phyloP scores from a whole-genome alignment of 2,888 invertebrate species.

The Melinaea menophilus region DNA sequence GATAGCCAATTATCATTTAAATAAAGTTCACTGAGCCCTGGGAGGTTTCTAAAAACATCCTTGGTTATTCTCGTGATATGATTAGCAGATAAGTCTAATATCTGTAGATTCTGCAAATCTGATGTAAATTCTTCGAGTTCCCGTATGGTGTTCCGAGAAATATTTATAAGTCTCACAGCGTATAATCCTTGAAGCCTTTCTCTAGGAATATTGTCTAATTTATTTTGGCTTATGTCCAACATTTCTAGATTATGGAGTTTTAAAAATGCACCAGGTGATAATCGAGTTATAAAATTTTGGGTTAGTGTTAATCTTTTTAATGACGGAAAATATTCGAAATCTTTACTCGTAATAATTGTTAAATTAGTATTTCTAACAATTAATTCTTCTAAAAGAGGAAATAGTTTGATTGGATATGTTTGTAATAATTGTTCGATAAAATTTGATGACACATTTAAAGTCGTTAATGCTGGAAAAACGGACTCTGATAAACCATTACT shows the following conservation, averaged over 20 bases:
- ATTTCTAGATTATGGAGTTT: constrained; percentile 85
- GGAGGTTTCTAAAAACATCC: constrained; percentile 86
- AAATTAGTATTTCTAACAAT: constrained; percentile 88
- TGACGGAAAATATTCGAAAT: constrained; percentile 89
- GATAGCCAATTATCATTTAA: constrained; percentile 91
- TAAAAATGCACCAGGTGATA: constrained; percentile 91
- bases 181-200: constrained; percentile 89
- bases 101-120: constrained; percentile 86
- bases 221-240: constrained; percentile 89
- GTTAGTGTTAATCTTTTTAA: constrained; percentile 85
- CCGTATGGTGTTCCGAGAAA: constrained; percentile 89
- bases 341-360: constrained; percentile 88
- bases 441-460: constrained; percentile 90
- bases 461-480: constrained; percentile 83
- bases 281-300: constrained; percentile 85
- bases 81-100: constrained; percentile 89
- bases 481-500: constrained; percentile 85
- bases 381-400: constrained; percentile 88
- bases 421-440: constrained; percentile 86
- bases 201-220: constrained; percentile 88
- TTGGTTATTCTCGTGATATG: constrained; percentile 87
- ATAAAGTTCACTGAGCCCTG: constrained; percentile 85
- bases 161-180: constrained; percentile 85
- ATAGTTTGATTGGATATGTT: constrained; percentile 82
- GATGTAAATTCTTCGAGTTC: constrained; percentile 88